Base-by-base conservation (phyloP, 1,140 invertebrate species). In the Limonius californicus region DNA sequence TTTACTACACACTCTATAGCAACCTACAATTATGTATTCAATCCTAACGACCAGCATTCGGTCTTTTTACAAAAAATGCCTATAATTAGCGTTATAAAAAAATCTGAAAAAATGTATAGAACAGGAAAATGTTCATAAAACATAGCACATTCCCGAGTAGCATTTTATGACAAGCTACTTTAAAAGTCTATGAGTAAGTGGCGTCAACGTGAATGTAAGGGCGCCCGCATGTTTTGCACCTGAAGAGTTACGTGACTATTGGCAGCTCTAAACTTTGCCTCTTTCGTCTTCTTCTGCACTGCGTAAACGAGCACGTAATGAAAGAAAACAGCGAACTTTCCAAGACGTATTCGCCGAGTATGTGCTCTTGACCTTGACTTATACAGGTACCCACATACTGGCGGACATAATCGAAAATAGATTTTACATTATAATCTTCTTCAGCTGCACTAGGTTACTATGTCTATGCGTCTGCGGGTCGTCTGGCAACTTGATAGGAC, bases 371-470 rank as follows among this genome's bases (percentile, higher is more conserved):
- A 50, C 45, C 45, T 50, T 50, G 45, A 50, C 45, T 50, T 50
- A 50, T 50, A 50, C 45, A 50, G 45, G 45, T 50, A 50, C 45
- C 45, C 45, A 50, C 45, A 50, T 50, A 50, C 45, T 19, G 20
- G 45, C 45, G 16, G 16, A 50, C 16, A 18, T 45, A 50, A 50
- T 50, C 16, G 7, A 50, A 50, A 50, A 12, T 50, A 50, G 45
- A 50, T 50, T 19, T 50, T 50, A 19, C 11, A 50, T 21, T 50
- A 50, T 27, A 27, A 45, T 7, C 45, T 50, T 3, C 45, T 18
- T 50, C 45, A 50, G 45, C 45, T 50, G 45, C 45, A 50, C 14
- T 50, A 50, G 45, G 45, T 50, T 50, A 50, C 16, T 50, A 21
- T 50, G 45, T 18, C 20, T 50, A 19, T 50, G 14, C 45, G 45